Evolutionary conservation across 1,140 invertebrate genomes (phyloP), one percentile per base, ranked within the genome.

Genomic region (Calycopis cecrops): DNA sequence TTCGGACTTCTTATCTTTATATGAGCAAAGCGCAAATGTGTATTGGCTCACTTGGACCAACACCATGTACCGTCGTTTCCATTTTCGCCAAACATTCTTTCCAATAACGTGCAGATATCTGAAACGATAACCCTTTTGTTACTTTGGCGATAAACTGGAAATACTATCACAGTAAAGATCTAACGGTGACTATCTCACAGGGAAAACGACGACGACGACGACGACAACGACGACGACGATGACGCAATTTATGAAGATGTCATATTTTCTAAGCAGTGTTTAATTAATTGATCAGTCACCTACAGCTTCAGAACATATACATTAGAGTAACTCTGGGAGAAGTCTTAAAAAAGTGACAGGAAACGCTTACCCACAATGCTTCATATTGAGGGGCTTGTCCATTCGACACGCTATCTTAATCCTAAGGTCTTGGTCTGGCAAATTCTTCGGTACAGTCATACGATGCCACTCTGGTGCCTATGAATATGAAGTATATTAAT

Each of bases 11-110:
- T 99, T 99, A 81, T 99, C 98, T 81, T 99, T 96, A 85, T 99
- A 99, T 75, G 96, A 99, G 88, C 99, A 99, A 92, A 99, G 97
- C 21, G 98, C 98, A 91, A 99, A 99, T 34, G 98, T 99, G 87
- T 99, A 99, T 90, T 99, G 99, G 38, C 98, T 99, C 12, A 99
- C 97, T 92, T 99, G 98, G 38, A 99, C 98, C 52, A 99, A 88
- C 57, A 99, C 97, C 91, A 97, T 99, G 88, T 99, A 99, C 58
- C 99, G 91, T 75, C 96, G 96, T 88, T 99, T 99, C 98, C 98
- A 99, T 83, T 99, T 99, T 78, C 99, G 98, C 98, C 98, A 99
- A 0, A 99, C 97, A 57, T 94, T 95, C 90, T 99, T 99, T 18
- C 98, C 98, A 68, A 71, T 71, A 3, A 71, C 63, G 40, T 68